These are phyloP conservation scores for Potamilus streckersoni DNA, from an alignment of 1,140 invertebrate species.

Conservation along the genomic window DNA sequence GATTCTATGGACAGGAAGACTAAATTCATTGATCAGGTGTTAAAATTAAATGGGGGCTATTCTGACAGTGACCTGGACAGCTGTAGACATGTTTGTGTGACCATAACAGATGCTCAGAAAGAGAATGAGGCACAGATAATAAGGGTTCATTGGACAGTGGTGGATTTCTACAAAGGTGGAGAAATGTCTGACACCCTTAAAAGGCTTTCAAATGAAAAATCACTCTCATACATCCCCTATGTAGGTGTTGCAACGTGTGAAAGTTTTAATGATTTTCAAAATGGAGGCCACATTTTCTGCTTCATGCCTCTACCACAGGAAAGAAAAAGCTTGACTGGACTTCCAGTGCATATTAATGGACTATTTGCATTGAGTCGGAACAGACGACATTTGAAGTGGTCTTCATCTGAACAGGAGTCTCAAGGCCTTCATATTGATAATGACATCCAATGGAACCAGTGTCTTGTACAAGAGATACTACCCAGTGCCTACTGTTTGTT, in stretches of 20 bases:
- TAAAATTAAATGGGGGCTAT: too few relatives aligned
- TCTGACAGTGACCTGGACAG: too few relatives aligned
- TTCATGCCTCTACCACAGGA: conserved; percentile 58
- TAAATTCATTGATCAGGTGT: background rate
- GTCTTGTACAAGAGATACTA: conserved; percentile 47
- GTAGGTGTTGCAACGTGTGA: conserved; percentile 50
- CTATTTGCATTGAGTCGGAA: conserved; percentile 59
- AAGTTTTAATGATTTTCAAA: background rate
- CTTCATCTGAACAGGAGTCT: conserved; percentile 36
- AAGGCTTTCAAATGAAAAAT: conserved; percentile 29
- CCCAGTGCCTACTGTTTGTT: conserved; percentile 36
- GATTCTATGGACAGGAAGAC: background rate
- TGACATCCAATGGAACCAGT: conserved; percentile 53
- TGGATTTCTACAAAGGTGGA: conserved; percentile 31
- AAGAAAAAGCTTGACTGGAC: conserved; percentile 46
- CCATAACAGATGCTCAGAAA: too few relatives aligned
- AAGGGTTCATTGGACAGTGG: conserved; percentile 25
- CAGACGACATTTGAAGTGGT: conserved; percentile 58
- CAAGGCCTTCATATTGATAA: conserved; percentile 40
- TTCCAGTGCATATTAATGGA: conserved; percentile 61
- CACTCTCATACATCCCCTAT: conserved; percentile 46
- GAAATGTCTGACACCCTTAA: conserved; percentile 25
- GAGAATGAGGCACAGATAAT: too few relatives aligned
- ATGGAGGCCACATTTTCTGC: conserved; percentile 58
- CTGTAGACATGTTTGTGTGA: too few relatives aligned